Base-by-base conservation (phyloP, 2,888 invertebrate genomes). In the Troides aeacus region DNA sequence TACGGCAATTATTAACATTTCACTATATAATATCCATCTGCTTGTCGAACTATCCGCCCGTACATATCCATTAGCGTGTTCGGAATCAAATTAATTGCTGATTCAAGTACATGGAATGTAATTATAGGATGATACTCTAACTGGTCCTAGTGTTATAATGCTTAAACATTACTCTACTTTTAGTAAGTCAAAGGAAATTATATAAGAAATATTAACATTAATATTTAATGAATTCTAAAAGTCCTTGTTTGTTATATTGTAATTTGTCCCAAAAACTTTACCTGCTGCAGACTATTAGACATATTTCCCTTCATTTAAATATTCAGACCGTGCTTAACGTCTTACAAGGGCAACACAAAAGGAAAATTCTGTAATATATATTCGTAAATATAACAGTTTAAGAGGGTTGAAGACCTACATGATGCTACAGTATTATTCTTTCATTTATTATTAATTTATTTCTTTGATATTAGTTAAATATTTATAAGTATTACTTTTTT, bases 81-180 rank as follows among this genome's bases (percentile, higher is more conserved):
- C 57, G 66, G 69, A 72, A 71, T 75, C 71, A 74, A 75, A 76
- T 78, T 79, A 79, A 78, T 77, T 75, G 74, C 73, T 76, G 79
- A 82, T 81, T 81, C 78, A 77, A 78, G 77, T 79, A 76, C 76
- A 76, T 78, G 76, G 75, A 72, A 72, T 74, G 76, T 80, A 77
- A 79, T 81, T 78, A 74, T 75, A 79, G 71, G 74, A 78, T 81
- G 78, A 78, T 79, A 76, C 79, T 77, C 78, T 81, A 81, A 81
- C 78, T 2, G 78, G 76, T 74, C 75, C 12, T 2, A 46, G 15
- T 46, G 15, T 12, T 46, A 46, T 46, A 46, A 74, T 72, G 76
- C 76, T 72, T 79, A 74, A 79, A 80, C 76, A 78, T 78, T 78
- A 73, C 74, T 79, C 76, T 30, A 64, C 58, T 64, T 59, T 64